phyloP scores from a whole-genome alignment of 1,140 invertebrate genomes.

The Pseudoatta argentina region DNA sequence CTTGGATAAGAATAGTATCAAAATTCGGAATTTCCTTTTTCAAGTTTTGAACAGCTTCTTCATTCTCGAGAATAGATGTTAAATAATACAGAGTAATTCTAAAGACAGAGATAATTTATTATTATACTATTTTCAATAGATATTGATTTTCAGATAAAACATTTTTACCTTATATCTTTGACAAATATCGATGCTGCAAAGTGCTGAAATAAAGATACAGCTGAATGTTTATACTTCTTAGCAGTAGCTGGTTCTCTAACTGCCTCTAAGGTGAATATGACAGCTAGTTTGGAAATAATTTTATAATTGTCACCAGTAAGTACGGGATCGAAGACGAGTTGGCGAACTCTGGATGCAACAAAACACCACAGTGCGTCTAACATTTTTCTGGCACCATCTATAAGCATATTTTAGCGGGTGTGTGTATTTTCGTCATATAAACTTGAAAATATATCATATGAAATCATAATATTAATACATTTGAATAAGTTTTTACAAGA shows the following conservation, averaged over 20 bases:
- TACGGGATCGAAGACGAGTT: constrained; percentile 79
- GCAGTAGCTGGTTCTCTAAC: constrained; percentile 77
- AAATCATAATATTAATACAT: background rate
- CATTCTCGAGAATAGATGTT: constrained; percentile 75
- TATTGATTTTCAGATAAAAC: constrained; percentile 39
- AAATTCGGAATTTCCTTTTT: constrained; percentile 79
- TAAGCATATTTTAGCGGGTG: constrained; percentile 52
- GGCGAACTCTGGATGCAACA: constrained; percentile 80
- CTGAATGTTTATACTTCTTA: constrained; percentile 80
- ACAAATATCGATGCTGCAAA: constrained; percentile 81
- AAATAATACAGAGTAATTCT: constrained; percentile 82
- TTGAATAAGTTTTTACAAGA: background rate
- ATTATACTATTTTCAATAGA: constrained; percentile 36
- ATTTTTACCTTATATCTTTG: constrained; percentile 81
- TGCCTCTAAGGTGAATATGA: constrained; percentile 82
- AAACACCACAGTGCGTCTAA: constrained; percentile 81
- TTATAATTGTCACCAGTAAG: constrained; percentile 74
- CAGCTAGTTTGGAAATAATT: constrained; percentile 81
- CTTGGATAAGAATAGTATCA: constrained; percentile 80
- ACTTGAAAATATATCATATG: constrained; percentile 2
- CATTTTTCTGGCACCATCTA: constrained; percentile 72
- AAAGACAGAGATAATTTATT: constrained; percentile 54
- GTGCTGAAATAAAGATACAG: constrained; percentile 81
- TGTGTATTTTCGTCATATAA: background rate
- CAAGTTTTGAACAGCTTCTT: constrained; percentile 66